These are phyloP conservation scores for Drosophila obscura DNA, from an alignment of 1,140 invertebrate species.

Conservation along the genomic window DNA sequence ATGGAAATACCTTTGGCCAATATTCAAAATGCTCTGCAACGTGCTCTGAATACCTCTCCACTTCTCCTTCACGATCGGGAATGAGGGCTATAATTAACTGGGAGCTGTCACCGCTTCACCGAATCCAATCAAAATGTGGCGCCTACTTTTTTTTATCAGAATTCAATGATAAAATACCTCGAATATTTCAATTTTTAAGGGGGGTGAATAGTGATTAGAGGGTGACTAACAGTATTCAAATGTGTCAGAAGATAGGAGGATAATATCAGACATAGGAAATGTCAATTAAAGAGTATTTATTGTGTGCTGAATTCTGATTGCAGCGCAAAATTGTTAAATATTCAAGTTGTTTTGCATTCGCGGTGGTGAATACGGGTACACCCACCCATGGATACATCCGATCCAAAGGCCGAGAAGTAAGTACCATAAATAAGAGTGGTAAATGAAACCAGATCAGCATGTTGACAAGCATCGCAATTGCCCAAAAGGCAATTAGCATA, in stretches of 20 bases:
- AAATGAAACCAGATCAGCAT: slow-evolving; percentile 59
- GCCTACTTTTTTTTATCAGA: slow-evolving; percentile 24
- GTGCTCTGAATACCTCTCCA: slow-evolving; percentile 18
- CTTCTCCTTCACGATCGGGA: not conserved
- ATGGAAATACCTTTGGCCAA: not conserved
- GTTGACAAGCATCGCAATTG: slow-evolving; percentile 57
- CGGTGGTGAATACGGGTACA: slow-evolving; percentile 1
- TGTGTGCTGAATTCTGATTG: not conserved
- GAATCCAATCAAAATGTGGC: slow-evolving; percentile 15
- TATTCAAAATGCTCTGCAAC: slow-evolving; percentile 12
- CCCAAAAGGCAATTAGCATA: slow-evolving; percentile 63
- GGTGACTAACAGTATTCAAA: too few species aligned
- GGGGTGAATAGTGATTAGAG: not conserved
- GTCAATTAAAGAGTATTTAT: slow-evolving; percentile 35
- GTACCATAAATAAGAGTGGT: slow-evolving; percentile 44
- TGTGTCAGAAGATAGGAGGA: not conserved
- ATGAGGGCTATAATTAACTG: slow-evolving; percentile 19
- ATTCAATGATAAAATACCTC: slow-evolving; percentile 10
- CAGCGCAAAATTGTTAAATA: too few species aligned
- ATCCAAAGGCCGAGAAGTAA: too few species aligned
- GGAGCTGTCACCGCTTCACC: not conserved
- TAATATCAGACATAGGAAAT: slow-evolving; percentile 11
- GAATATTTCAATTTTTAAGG: not conserved
- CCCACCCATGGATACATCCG: slow-evolving; percentile 30
- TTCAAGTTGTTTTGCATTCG: too few species aligned